Evolutionary conservation across 2,113 vertebrate genomes (phyloP).

Genomic region (Gasterosteus aculeatus): DNA sequence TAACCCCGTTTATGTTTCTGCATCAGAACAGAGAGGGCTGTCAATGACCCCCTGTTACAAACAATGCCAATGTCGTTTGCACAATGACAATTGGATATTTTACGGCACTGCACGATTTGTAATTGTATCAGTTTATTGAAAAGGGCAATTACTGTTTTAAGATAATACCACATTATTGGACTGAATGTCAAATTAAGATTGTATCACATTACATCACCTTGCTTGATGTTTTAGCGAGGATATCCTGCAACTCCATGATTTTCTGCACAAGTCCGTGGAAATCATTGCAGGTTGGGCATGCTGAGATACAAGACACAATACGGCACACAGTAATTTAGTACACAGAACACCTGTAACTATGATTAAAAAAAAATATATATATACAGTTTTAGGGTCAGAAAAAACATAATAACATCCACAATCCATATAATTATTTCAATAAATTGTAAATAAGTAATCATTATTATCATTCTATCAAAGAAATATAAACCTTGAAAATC

Average conservation of each 20-base stretch:
- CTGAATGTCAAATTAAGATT: background rate
- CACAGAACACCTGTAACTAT: background rate
- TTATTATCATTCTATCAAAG: background rate
- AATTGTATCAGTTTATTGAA: slow-evolving; percentile 2
- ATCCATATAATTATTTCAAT: background rate
- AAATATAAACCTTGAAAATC: background rate
- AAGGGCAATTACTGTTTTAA: slow-evolving; percentile 6
- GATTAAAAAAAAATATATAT: no score
- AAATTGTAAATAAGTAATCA: background rate
- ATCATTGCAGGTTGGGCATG: slow-evolving; percentile 98
- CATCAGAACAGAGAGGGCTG: slow-evolving; percentile 20
- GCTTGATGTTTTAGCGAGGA: slow-evolving; percentile 96
- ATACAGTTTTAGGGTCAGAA: no score
- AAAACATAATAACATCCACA: no score
- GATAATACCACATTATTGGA: background rate
- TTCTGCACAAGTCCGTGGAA: slow-evolving; percentile 99
- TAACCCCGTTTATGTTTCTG: no score
- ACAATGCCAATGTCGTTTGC: slow-evolving; percentile 9
- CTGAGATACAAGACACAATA: slow-evolving; percentile 76
- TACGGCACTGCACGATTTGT: background rate
- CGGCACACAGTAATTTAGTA: background rate
- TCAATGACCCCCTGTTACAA: slow-evolving; percentile 35
- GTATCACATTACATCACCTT: slow-evolving; percentile 84
- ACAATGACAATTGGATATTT: slow-evolving; percentile 5
- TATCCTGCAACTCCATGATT: slow-evolving; percentile 98